Conservation (phyloP, 2,888 invertebrate species). For the Alsophila aescularia region DNA sequence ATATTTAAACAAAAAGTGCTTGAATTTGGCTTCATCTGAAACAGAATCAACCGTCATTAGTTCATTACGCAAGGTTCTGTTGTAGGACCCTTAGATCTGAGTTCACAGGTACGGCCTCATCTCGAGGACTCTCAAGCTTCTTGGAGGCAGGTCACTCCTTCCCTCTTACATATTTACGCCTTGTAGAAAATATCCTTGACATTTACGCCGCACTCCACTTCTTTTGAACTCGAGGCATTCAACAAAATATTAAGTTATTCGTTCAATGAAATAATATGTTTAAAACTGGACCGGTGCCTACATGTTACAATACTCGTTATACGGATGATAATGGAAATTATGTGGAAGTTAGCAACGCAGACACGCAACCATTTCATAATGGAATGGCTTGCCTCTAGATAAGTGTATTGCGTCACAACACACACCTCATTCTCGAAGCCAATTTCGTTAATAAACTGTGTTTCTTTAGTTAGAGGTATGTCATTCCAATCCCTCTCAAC, state of each 20-base stretch:
- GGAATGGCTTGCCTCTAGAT: conserved; percentile 14
- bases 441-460: conserved; percentile 35
- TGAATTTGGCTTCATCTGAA: neutral
- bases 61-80: neutral
- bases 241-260: conserved; percentile 14
- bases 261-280: neutral
- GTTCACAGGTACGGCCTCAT: conserved; percentile 30
- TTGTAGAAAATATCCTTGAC: conserved; percentile 34
- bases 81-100: conserved; percentile 4
- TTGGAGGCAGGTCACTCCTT: conserved; percentile 41
- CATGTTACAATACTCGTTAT: conserved; percentile 29
- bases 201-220: conserved; percentile 31
- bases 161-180: conserved; percentile 43
- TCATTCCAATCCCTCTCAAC: conserved; percentile 4
- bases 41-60: neutral
- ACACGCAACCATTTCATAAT: conserved; percentile 48
- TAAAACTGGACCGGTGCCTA: conserved; percentile 3
- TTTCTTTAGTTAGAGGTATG: conserved; percentile 9
- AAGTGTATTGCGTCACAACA: conserved; percentile 32
- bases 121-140: conserved; percentile 38
- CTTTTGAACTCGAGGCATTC: conserved; percentile 9
- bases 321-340: conserved; percentile 43
- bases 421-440: conserved; percentile 19
- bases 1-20: neutral
- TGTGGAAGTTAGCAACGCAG: conserved; percentile 37